A percentile compares a stretch with the other conserved stretches of the same genome.
phyloP scores from a whole-genome alignment of 2,888 invertebrate species.

The Leptopilina drosophilae region DNA sequence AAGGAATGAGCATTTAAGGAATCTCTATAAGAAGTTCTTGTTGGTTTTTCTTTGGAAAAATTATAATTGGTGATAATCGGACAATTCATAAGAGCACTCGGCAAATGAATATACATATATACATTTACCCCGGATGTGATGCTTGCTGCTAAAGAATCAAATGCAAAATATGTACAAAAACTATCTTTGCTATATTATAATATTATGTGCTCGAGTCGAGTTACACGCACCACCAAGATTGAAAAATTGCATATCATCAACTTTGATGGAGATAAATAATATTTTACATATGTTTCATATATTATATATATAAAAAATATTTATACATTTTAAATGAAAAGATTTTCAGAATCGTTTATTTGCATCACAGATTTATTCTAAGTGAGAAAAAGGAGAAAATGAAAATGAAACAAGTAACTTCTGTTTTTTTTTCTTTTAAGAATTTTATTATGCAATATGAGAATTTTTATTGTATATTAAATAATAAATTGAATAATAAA shows the following conservation, averaged over 20 bases:
- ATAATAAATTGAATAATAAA: no score
- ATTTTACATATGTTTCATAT: background rate
- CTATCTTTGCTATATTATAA: background rate
- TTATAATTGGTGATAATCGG: constrained; percentile 11
- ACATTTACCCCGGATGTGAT: constrained; percentile 36
- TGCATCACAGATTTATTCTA: no score
- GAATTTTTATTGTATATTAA: no score
- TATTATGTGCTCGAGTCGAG: background rate
- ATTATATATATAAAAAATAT: no score
- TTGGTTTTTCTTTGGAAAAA: background rate
- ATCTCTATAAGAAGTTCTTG: background rate
- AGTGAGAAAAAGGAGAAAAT: no score
- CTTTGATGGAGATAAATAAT: constrained; percentile 31
- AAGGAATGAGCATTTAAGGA: background rate
- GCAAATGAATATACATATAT: background rate
- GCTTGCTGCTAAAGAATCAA: constrained; percentile 11
- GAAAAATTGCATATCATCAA: constrained; percentile 28
- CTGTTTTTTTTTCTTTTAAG: no score
- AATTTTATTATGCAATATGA: no score
- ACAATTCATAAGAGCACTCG: constrained; percentile 15
- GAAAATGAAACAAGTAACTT: no score
- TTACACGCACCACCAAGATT: constrained; percentile 15
- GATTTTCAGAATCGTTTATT: no score
- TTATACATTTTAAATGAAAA: no score
- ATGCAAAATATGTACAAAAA: constrained; percentile 24